These are phyloP conservation scores for Thalassarche chlororhynchos DNA, from an alignment of 2,113 vertebrate species.

Conservation along the genomic window DNA sequence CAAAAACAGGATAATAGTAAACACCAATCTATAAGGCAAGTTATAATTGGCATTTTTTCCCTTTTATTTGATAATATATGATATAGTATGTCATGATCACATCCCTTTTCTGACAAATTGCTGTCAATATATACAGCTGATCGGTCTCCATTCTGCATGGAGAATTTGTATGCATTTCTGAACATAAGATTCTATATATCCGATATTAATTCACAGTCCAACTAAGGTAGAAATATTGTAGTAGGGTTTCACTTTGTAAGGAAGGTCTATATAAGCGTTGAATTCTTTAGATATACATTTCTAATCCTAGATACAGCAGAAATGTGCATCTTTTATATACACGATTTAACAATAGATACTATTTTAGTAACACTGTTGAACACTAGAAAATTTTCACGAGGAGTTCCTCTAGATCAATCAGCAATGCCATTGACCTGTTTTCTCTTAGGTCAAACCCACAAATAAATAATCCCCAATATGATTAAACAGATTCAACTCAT, in stretches of 20 bases:
- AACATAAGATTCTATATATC: background rate
- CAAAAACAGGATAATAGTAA: background rate
- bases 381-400: background rate
- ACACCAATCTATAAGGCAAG: background rate
- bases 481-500: background rate
- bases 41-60: background rate
- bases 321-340: background rate
- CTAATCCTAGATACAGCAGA: background rate
- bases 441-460: background rate
- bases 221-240: background rate
- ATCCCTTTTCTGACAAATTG: background rate
- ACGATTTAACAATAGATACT: background rate
- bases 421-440: background rate
- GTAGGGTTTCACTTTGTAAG: background rate
- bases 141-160: background rate
- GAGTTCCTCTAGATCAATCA: background rate
- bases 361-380: background rate
- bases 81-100: accelerated
- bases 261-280: background rate
- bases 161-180: background rate
- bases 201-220: background rate
- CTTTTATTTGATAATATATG: background rate
- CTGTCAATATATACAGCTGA: background rate
- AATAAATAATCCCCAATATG: background rate
- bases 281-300: background rate